A percentile compares a stretch with the other conserved stretches of the same genome.
These are phyloP conservation scores for Lasioglossum vierecki DNA, from an alignment of 2,888 invertebrate species.

Conservation along the genomic window DNA sequence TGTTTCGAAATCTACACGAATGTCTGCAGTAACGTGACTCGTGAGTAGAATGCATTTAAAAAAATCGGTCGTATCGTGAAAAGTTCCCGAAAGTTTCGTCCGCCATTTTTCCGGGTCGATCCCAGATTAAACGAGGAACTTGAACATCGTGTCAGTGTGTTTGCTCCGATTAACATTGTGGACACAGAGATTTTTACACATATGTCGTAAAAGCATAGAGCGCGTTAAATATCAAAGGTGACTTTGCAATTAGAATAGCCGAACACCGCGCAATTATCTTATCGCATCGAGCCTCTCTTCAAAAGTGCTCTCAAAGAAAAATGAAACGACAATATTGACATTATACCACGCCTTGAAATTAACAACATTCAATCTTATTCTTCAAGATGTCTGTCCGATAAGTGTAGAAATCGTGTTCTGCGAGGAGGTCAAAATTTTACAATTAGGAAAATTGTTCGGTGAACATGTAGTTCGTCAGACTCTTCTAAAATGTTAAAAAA, in stretches of 20 bases:
- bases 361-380: neutral
- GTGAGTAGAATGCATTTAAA: neutral
- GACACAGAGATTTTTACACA: neutral
- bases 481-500: neutral
- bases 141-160: neutral
- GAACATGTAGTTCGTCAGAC: neutral
- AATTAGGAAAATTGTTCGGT: neutral
- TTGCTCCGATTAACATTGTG: neutral
- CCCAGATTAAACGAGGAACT: neutral
- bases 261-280: conserved; percentile 8
- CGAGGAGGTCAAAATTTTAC: neutral
- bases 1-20: neutral
- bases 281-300: neutral
- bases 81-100: neutral
- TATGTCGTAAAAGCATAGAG: neutral
- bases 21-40: neutral
- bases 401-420: neutral
- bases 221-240: neutral
- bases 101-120: neutral
- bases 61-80: neutral
- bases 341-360: neutral
- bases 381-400: neutral
- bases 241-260: neutral
- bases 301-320: neutral
- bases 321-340: neutral